These are phyloP conservation scores for Malurus elegans DNA, from an alignment of 2,113 vertebrate genomes.

Conservation along the genomic window DNA sequence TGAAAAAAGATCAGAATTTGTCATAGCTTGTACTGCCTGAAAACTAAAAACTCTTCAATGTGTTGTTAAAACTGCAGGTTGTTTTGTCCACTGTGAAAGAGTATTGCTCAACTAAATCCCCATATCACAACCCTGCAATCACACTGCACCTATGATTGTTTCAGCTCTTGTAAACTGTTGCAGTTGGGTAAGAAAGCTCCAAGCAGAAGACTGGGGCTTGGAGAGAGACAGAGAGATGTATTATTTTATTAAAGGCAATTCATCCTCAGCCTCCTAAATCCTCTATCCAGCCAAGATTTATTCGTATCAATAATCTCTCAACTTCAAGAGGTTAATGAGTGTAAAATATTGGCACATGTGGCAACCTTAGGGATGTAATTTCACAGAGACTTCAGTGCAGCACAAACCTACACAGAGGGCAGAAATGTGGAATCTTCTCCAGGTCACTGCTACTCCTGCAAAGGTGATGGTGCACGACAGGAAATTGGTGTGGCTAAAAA, in stretches of 20 bases:
- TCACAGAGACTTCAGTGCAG: rapidly evolving
- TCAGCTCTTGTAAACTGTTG: not conserved
- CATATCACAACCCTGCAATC: not conserved
- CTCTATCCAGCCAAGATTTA: not conserved
- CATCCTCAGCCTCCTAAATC: not conserved
- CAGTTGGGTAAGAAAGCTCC: not conserved
- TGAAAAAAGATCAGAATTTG: not conserved
- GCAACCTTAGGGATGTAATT: not conserved
- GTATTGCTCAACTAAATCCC: not conserved
- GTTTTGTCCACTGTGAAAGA: not conserved
- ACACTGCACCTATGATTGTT: not conserved
- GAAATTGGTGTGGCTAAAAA: not conserved
- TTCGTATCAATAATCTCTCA: not conserved
- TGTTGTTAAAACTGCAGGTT: not conserved
- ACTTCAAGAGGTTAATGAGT: not conserved
- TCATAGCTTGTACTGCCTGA: not conserved
- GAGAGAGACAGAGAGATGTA: not conserved
- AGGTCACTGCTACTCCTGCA: not conserved
- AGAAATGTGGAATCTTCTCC: not conserved
- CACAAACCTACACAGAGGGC: not conserved
- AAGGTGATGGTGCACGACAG: not conserved
- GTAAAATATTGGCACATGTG: not conserved
- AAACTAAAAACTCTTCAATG: not conserved
- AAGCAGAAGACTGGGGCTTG: not conserved
- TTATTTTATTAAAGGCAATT: not conserved